Conservation (phyloP, 2,888 invertebrate genomes). For the Liposcelis brunnea region DNA sequence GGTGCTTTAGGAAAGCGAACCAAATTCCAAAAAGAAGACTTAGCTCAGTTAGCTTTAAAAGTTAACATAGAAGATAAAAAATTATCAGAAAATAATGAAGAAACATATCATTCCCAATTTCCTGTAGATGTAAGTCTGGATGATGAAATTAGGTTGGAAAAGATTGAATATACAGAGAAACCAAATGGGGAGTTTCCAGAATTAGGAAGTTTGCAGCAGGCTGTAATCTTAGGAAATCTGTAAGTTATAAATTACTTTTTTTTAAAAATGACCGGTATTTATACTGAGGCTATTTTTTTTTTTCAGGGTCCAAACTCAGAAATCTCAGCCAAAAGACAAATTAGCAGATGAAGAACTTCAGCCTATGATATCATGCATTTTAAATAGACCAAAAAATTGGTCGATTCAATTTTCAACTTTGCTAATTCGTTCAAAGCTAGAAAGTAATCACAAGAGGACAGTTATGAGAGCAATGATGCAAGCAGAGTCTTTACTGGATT, state of each 20-base stretch:
- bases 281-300: constrained; percentile 12
- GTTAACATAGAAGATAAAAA: constrained; percentile 29
- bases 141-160: constrained; percentile 75
- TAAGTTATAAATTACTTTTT: constrained; percentile 27
- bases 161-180: constrained; percentile 48
- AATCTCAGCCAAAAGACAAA: constrained; percentile 63
- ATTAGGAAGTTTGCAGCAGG: constrained; percentile 56
- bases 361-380: constrained; percentile 30
- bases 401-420: constrained; percentile 56
- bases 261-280: not conserved
- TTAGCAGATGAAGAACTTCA: constrained; percentile 64
- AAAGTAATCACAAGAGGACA: constrained; percentile 58
- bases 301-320: constrained; percentile 48
- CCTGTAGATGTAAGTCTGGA: constrained; percentile 53
- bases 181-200: constrained; percentile 30
- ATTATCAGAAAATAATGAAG: constrained; percentile 24
- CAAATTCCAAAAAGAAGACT: constrained; percentile 61
- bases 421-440: constrained; percentile 55
- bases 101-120: constrained; percentile 31
- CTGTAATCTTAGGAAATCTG: constrained; percentile 61
- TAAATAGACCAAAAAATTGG: constrained; percentile 44
- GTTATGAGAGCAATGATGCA: constrained; percentile 80
- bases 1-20: constrained; percentile 82
- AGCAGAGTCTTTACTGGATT: constrained; percentile 53
- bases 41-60: constrained; percentile 67